Conservation (phyloP, 2,113 vertebrate species). For the Callionymus lyra region DNA sequence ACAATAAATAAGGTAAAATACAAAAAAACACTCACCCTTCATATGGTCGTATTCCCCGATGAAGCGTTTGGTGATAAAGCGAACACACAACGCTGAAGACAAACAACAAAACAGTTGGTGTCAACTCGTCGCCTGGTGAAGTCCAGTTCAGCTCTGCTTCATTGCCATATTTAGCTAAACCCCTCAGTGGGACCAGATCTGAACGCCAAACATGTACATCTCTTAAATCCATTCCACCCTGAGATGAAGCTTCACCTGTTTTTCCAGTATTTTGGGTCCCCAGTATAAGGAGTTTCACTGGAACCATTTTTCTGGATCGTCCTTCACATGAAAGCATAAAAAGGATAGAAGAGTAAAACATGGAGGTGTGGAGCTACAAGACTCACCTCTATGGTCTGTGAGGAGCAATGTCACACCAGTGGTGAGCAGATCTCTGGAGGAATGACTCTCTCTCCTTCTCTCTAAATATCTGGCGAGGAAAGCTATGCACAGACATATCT, state of each 20-base stretch:
- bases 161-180: slow-evolving; percentile 24
- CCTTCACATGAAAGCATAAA: slow-evolving; percentile 8
- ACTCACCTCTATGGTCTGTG: too few relatives aligned
- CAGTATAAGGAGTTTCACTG: slow-evolving; percentile 46
- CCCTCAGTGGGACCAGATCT: background rate
- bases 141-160: background rate
- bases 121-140: too few relatives aligned
- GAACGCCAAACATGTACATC: slow-evolving; percentile 3
- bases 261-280: slow-evolving; percentile 49
- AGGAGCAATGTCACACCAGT: too few relatives aligned
- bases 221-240: background rate
- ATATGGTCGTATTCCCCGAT: slow-evolving; percentile 70
- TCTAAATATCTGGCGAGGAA: too few relatives aligned
- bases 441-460: too few relatives aligned
- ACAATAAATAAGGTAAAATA: too few relatives aligned
- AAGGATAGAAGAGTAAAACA: background rate
- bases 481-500: too few relatives aligned
- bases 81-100: slow-evolving; percentile 66
- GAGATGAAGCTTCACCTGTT: slow-evolving; percentile 30
- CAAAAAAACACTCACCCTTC: slow-evolving; percentile 44
- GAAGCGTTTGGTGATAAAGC: slow-evolving; percentile 66
- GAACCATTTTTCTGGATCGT: slow-evolving; percentile 19
- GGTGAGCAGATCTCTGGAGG: too few relatives aligned
- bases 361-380: too few relatives aligned
- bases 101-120: slow-evolving; percentile 44